Conservation (phyloP, 2,797 vertebrate genomes). For the Paratrypauchen microcephalus region DNA sequence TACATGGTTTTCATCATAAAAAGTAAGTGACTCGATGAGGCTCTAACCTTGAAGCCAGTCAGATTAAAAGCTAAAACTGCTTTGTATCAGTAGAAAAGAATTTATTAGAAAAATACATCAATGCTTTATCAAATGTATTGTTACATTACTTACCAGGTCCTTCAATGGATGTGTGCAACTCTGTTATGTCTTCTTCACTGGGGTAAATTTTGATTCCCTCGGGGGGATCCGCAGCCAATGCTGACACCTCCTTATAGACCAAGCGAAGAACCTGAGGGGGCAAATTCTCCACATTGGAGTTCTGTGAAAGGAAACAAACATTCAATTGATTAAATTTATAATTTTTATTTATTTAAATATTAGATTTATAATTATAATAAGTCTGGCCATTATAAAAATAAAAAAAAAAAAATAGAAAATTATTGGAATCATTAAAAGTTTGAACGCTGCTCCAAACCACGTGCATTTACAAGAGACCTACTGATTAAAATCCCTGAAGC, state of each 20-base stretch:
- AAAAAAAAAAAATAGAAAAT: neutral
- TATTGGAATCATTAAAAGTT: too few species aligned
- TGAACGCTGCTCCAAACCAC: too few species aligned
- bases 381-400: neutral
- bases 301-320: slow-evolving; percentile 69
- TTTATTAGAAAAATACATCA: neutral
- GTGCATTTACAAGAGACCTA: too few species aligned
- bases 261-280: slow-evolving; percentile 92
- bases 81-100: neutral
- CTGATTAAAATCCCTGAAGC: too few species aligned
- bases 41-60: neutral
- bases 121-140: neutral
- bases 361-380: neutral
- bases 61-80: neutral
- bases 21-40: neutral
- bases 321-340: neutral
- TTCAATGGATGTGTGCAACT: slow-evolving; percentile 91
- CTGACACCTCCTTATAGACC: slow-evolving; percentile 93
- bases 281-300: slow-evolving; percentile 95
- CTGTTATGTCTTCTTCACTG: slow-evolving; percentile 93
- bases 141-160: slow-evolving; percentile 81
- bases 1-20: neutral
- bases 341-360: too few species aligned
- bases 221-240: slow-evolving; percentile 88
- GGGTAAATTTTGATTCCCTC: slow-evolving; percentile 94